Percentiles rank a stretch among this genome's conserved stretches.
Conservation (phyloP, 2,113 vertebrate genomes). For the Ascaphus truei region DNA sequence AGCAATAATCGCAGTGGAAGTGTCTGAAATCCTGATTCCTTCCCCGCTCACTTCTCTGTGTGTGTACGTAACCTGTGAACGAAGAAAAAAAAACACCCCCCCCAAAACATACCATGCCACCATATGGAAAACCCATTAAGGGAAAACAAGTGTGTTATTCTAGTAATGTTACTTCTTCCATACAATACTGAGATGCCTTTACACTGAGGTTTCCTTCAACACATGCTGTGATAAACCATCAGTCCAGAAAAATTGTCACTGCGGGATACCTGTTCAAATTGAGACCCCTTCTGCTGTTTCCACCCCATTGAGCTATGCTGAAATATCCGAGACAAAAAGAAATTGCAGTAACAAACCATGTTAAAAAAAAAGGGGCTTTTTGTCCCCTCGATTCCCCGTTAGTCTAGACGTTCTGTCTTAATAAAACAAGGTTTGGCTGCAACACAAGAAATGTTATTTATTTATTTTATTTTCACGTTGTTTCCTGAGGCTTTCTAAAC, state of each 20-base stretch:
- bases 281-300: not conserved
- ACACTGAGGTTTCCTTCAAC: slow-evolving; percentile 7
- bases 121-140: slow-evolving; percentile 31
- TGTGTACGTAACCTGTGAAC: slow-evolving; percentile 9
- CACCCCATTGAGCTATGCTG: not conserved
- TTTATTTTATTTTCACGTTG: not conserved
- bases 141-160: slow-evolving; percentile 14
- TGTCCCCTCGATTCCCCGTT: not conserved
- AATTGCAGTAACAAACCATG: not conserved
- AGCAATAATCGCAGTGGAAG: not conserved
- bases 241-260: slow-evolving; percentile 21
- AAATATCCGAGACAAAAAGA: not conserved
- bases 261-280: slow-evolving; percentile 14
- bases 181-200: slow-evolving; percentile 15
- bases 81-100: too few relatives aligned
- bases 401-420: not conserved
- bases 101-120: not conserved
- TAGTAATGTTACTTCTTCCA: slow-evolving; percentile 2
- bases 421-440: not conserved
- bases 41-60: not conserved
- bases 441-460: not conserved
- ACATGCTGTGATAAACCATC: slow-evolving; percentile 33
- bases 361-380: not conserved
- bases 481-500: slow-evolving; percentile 1
- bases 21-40: not conserved